These are phyloP conservation scores for Nansenia antarctica DNA, from an alignment of 2,113 vertebrate species.

Conservation along the genomic window DNA sequence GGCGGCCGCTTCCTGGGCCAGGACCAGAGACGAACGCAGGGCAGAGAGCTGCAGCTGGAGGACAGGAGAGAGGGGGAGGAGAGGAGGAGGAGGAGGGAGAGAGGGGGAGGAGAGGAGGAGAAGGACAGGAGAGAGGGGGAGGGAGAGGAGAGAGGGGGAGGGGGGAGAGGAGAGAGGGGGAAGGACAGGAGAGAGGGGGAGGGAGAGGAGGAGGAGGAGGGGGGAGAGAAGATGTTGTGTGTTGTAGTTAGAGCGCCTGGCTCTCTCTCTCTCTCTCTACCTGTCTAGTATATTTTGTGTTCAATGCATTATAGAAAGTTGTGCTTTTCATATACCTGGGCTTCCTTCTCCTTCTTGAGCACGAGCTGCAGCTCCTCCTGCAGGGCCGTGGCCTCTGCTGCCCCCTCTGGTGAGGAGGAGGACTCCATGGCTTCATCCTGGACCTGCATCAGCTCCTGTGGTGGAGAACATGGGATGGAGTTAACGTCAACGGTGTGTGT, in stretches of 20 bases:
- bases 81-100: background rate
- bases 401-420: conserved; percentile 49
- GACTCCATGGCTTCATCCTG: conserved; percentile 62
- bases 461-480: background rate
- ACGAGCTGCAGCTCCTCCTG: conserved; percentile 88
- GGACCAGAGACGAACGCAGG: conserved; percentile 76
- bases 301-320: too few species aligned
- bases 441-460: conserved; percentile 70
- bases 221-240: too few species aligned
- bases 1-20: conserved; percentile 73
- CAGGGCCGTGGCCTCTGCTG: conserved; percentile 60
- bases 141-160: background rate
- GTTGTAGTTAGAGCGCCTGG: too few species aligned
- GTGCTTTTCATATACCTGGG: too few species aligned
- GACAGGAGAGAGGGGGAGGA: background rate
- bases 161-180: background rate
- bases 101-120: background rate
- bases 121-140: background rate
- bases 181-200: background rate
- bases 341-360: conserved; percentile 85
- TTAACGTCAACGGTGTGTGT: background rate
- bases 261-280: too few species aligned
- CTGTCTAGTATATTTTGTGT: too few species aligned
- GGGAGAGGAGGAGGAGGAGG: background rate
- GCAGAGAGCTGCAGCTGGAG: conserved; percentile 82